Percentiles rank a stretch among this genome's conserved stretches.
Evolutionary conservation across 2,797 vertebrate species (phyloP).

Genomic region (Urosaurus nigricauda): DNA sequence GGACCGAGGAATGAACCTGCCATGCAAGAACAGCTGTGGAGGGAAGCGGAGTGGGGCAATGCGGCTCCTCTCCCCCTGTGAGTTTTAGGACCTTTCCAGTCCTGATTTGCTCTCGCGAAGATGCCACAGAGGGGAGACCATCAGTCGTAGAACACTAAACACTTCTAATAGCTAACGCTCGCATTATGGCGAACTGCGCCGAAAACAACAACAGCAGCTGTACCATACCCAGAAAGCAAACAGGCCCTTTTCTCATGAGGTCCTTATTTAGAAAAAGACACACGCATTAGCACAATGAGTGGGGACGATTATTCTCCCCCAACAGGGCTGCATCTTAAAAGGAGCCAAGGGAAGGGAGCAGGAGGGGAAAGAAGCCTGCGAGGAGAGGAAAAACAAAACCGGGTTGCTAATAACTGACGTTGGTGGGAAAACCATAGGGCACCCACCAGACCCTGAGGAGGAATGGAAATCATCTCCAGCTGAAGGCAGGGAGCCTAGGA

Average conservation of each 20-base stretch:
- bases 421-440: not conserved
- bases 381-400: constrained; percentile 9
- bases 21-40: not conserved
- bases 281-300: not conserved
- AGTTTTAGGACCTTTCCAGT: constrained; percentile 47
- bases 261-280: constrained; percentile 45
- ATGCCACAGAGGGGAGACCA: constrained; percentile 52
- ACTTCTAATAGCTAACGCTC: constrained; percentile 51
- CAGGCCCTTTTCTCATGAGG: constrained; percentile 54
- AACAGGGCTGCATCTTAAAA: constrained; percentile 38
- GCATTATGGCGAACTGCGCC: constrained; percentile 34
- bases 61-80: constrained; percentile 40
- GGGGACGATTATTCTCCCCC: constrained; percentile 44
- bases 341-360: constrained; percentile 26
- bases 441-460: constrained; percentile 3
- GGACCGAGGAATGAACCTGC: not conserved
- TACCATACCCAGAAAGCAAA: constrained; percentile 18
- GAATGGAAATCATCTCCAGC: constrained; percentile 18
- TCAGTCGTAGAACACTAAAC: constrained; percentile 50
- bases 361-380: not conserved
- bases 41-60: not conserved
- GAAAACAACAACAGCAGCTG: constrained; percentile 59
- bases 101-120: constrained; percentile 28
- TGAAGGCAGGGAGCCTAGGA: constrained; percentile 37
- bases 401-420: constrained; percentile 26